These are phyloP conservation scores for Lycorma delicatula DNA, from an alignment of 1,140 invertebrate genomes.

Conservation along the genomic window DNA sequence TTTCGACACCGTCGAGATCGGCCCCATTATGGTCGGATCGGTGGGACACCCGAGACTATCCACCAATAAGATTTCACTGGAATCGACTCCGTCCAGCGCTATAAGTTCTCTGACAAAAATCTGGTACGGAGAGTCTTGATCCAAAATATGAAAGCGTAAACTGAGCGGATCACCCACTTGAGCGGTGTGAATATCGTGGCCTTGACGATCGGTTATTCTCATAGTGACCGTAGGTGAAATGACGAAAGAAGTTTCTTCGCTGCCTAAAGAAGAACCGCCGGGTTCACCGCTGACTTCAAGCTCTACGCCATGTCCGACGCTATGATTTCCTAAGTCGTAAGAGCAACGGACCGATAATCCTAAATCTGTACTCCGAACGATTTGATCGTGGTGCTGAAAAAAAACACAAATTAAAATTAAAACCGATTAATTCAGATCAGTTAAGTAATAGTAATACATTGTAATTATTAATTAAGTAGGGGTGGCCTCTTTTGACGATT, in stretches of 20 bases:
- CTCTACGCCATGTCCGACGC: conserved; percentile 40
- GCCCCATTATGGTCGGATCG: conserved; percentile 43
- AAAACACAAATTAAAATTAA: conserved; percentile 4
- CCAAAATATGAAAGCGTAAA: conserved; percentile 43
- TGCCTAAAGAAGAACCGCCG: conserved; percentile 13
- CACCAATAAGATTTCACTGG: conserved; percentile 44
- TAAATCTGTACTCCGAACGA: conserved; percentile 46
- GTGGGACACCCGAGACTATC: conserved; percentile 45
- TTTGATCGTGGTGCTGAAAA: conserved; percentile 45
- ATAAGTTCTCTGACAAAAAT: conserved; percentile 48
- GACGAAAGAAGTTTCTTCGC: conserved; percentile 41
- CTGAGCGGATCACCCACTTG: conserved; percentile 44
- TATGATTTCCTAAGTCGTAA: conserved; percentile 44
- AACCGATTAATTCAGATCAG: too few relatives aligned
- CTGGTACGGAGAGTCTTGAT: conserved; percentile 43
- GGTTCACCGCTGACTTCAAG: conserved; percentile 35
- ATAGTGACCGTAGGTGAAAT: conserved; percentile 45
- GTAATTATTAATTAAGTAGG: too few relatives aligned
- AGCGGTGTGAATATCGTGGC: conserved; percentile 40
- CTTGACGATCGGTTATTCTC: conserved; percentile 42
- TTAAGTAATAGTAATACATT: too few relatives aligned
- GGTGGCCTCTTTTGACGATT: too few relatives aligned
- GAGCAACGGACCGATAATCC: conserved; percentile 45
- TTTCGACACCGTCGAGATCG: conserved; percentile 34
- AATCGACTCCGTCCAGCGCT: conserved; percentile 44